Base-by-base conservation (phyloP, 1,140 invertebrate species). In the Physella acuta region DNA sequence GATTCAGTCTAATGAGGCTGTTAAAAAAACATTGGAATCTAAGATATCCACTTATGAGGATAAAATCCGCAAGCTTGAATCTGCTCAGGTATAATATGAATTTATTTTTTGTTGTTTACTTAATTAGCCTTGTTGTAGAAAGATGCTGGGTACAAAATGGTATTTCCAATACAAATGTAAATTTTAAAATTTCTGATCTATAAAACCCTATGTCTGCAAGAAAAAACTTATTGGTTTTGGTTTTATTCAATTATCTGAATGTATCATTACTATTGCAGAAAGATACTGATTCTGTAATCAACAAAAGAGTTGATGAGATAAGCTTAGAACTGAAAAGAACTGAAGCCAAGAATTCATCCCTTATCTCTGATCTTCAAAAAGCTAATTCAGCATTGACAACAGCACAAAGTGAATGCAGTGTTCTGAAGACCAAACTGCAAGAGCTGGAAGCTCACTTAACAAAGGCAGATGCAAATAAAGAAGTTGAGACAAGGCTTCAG, bases 261-360 rank as follows among this genome's bases (percentile, higher is more conserved):
- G n/a, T n/a, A n/a, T n/a, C n/a, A n/a, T 68, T 73, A 28, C 30
- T 26, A 44, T 71, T 74, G 4, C 73, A 82, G 81, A 76, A 76
- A 70, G 77, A 76, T n/a, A 60, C 73, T 31, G 78, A 77, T 20
- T 73, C 62, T 63, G 60, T 78, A 17, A 61, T 77, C 56, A 63
- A 72, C 52, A 79, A 79, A 62, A 76, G 77, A 61, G 20, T 81
- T 26, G 79, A 83, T 16, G 81, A 83, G 60, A 74, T 80, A 1
- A 78, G 63, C 30, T 70, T 76, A 52, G 75, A 82, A 36, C 70
- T 83, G 30, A 63, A 77, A 30, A 78, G 76, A 44, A 30, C 71
- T 14, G 76, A 81, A 62, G 67, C 73, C 31, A 73, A 76, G 44
- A 79, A 77, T 63, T 39, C 58, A 5, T 68, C 68, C 4, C 31